Base-by-base conservation (phyloP, 2,797 vertebrate species). In the Luscinia megarhynchos region DNA sequence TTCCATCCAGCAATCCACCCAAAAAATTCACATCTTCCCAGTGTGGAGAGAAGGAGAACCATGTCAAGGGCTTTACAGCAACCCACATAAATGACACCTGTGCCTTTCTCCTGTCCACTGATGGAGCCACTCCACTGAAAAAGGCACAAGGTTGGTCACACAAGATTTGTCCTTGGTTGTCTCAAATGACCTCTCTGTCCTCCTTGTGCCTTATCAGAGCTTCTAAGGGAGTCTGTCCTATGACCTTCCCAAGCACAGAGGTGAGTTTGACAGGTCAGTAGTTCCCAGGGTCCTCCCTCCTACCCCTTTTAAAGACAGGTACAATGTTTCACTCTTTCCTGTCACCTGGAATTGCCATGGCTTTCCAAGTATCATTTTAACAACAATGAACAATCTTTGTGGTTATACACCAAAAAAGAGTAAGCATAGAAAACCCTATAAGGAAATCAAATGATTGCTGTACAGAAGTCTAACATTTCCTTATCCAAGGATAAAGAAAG, bases 1-100 rank as follows among this genome's bases (percentile, higher is more conserved):
- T 61, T 30, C 9, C 40, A 76, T 61, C 15, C 38, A 53, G 54
- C n/a, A 68, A 61, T n/a, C 29, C n/a, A 38, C 15, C 12, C 38
- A 27, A 0, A 2, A 15, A 45, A 51, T 29, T 38, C 46, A 29
- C 2, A 2, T 14, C 24, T 40, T 29, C 6, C 5, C 34, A 51
- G 1, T 27, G 6, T 12, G 20, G 29, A 54, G 40, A 54, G 55
- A 54, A 62, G 24, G 63, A 46, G 8, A 12, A 38, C 5, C 57
- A 27, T 2, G 6, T 12, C 63, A 40, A 62, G 54, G 30, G 40
- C 24, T 61, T 54, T 30, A 61, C 21, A 69, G 29, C 11, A 68
- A 53, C 12, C n/a, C 29, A 20, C 15, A 54, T 10, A 30, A 54
- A 46, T 2, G 6, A n/a, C 40, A 68, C 11, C 19, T 20, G 7